Base-by-base conservation (phyloP, 2,113 vertebrate species). In the Cinclus mexicanus region DNA sequence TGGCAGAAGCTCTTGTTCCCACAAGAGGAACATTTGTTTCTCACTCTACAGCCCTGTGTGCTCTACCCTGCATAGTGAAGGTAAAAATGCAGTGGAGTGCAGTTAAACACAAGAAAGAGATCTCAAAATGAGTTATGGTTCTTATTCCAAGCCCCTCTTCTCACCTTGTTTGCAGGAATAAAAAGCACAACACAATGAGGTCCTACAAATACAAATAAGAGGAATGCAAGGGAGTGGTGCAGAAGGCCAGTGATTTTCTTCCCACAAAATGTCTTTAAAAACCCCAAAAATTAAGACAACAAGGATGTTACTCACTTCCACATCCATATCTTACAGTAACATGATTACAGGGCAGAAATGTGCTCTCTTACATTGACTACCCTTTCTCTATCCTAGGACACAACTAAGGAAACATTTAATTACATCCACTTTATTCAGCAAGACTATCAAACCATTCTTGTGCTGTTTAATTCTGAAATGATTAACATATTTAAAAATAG, bases 401-500 rank as follows among this genome's bases (percentile, higher is more conserved):
- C 37, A 90, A 68, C 83, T 77, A 93, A 71, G 89, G 75, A 92
- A 90, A 92, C 86, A 76, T 81, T 83, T 86, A 83, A 93, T 86
- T 83, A 81, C 68, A 90, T 86, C 89, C 83, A 89, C n/a, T 87
- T 89, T 93, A 90, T 80, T 92, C 89, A 94, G 83, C 83, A 93
- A 85, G 75, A 84, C 86, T 95, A 90, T 44, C 33, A 75, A 95
- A 93, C 49, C 59, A 46, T 86, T 92, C 65, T 72, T 94, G 55
- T 88, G 89, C 82, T 79, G 31, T 91, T 94, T 74, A 91, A 91
- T 92, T 94, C 60, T 71, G 69, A 95, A 93, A 82, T 56, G 2
- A 69, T 83, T 47, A 94, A 76, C 71, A 64, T 79, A 72, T 77
- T 90, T 61, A 90, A 96, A 97, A 95, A 94, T 50, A 93, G 94